Evolutionary conservation across 2,113 vertebrate species (phyloP), one percentile per base, ranked within the genome.

Genomic region (Salvelinus alpinus): DNA sequence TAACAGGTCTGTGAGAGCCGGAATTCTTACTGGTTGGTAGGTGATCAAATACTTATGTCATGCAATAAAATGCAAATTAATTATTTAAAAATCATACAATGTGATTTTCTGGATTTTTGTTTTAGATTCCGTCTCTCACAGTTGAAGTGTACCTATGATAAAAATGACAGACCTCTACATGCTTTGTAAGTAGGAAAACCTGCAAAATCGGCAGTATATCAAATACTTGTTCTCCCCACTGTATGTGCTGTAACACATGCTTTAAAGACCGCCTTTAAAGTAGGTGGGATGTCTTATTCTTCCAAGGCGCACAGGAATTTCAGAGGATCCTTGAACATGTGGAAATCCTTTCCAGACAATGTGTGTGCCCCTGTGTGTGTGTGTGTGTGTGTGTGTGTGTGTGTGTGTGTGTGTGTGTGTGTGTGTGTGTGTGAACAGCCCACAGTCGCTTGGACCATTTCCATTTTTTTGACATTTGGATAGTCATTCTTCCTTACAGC

Each of bases 371-470:
- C 13, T 3, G 0, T 7, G 31, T 7, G 1, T 34, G 31, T 31
- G 31, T 31, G 31, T 31, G 31, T 31, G 31, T 29, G 29, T 31
- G 29, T 57, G 51, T 57, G 51, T 57, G 51, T 20, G 54, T 57
- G 54, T 57, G 16, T 57, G 51, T 22, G 18, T 62, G 18, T 60
- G 1, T 22, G 13, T 22, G n/a, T 60, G 57, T 60, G 57, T 34
- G 34, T 34, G 34, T 34, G 34, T 60, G n/a, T 60, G 3, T 60
- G 2, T 60, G 5, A 76, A 78, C 31, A 76, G 70, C 62, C 70
- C 34, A 48, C 68, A 73, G 79, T 73, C 75, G 72, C 80, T 75
- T 80, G 73, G 66, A 74, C 54, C 24, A 73, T 69, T 75, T 79
- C 64, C 68, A 76, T 80, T 86, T 64, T 77, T 34, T 34, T 34